Conservation (phyloP, 2,797 vertebrate species). For the Ptychobarbus kaznakovi region DNA sequence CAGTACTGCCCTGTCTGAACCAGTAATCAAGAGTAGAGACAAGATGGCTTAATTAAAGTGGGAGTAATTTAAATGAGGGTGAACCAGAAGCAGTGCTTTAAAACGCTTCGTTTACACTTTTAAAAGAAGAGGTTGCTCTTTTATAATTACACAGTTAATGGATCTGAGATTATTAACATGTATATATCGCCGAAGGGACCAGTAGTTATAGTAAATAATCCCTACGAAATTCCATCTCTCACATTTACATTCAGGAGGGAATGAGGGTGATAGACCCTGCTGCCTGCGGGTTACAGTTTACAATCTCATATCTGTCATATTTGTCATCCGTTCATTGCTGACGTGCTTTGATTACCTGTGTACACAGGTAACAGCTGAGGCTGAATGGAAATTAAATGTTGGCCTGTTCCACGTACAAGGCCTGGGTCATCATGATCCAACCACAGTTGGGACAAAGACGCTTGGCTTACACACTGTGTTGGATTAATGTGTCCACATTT, state of each 20-base stretch:
- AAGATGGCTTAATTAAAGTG: slow-evolving; percentile 52
- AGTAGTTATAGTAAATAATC: slow-evolving; percentile 12
- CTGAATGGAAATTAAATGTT: slow-evolving; percentile 28
- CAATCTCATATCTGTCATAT: neutral
- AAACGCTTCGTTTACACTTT: slow-evolving; percentile 54
- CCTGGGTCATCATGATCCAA: neutral
- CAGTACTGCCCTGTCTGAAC: slow-evolving; percentile 27
- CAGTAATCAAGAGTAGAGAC: slow-evolving; percentile 35
- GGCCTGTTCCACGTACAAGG: neutral
- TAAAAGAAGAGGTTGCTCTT: slow-evolving; percentile 32
- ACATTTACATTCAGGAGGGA: slow-evolving; percentile 34
- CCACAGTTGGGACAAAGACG: neutral
- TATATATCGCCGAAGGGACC: slow-evolving; percentile 65
- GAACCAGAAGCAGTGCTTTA: slow-evolving; percentile 14
- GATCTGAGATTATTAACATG: slow-evolving; percentile 74
- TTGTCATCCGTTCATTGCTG: neutral
- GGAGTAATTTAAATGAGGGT: slow-evolving; percentile 32
- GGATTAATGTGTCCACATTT: neutral
- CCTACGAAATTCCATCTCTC: slow-evolving; percentile 38
- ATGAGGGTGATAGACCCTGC: neutral
- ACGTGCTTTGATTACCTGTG: neutral
- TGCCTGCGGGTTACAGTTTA: slow-evolving; percentile 1
- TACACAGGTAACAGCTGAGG: neutral
- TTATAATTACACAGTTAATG: slow-evolving; percentile 75
- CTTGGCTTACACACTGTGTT: neutral